These are phyloP conservation scores for Drosophila anomalipes DNA, from an alignment of 2,888 invertebrate genomes.

Conservation along the genomic window DNA sequence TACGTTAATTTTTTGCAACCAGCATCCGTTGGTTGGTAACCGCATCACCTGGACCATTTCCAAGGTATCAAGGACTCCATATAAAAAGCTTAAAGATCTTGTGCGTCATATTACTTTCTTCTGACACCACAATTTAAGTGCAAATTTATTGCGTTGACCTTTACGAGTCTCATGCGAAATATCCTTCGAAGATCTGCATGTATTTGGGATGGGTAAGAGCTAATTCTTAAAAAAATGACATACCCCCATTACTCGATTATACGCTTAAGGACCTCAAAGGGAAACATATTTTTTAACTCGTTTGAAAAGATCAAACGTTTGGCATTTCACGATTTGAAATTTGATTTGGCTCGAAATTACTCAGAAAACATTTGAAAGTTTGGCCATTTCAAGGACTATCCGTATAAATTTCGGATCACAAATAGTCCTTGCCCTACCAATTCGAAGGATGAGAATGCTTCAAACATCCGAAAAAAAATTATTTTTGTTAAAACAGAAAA, in stretches of 20 bases:
- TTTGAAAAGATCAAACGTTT: neutral
- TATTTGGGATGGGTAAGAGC: neutral
- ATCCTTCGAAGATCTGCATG: neutral
- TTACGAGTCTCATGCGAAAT: no score
- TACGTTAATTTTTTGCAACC: neutral
- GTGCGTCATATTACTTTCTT: neutral
- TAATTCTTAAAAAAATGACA: neutral
- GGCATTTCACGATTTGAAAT: neutral
- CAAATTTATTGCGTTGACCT: neutral
- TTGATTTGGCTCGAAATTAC: neutral
- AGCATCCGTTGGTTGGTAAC: neutral
- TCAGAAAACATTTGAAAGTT: neutral
- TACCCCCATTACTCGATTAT: neutral
- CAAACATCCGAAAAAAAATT: neutral
- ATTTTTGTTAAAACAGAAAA: neutral
- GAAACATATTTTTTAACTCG: neutral
- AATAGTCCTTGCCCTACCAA: neutral
- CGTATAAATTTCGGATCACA: neutral
- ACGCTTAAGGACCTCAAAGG: neutral
- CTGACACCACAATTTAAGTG: neutral
- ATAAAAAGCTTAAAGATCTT: neutral
- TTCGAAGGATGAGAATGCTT: neutral
- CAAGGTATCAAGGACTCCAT: neutral
- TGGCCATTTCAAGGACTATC: neutral
- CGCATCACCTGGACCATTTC: neutral